Evolutionary conservation across 2,888 invertebrate species (phyloP).

Genomic region (Cheilosia pagana): DNA sequence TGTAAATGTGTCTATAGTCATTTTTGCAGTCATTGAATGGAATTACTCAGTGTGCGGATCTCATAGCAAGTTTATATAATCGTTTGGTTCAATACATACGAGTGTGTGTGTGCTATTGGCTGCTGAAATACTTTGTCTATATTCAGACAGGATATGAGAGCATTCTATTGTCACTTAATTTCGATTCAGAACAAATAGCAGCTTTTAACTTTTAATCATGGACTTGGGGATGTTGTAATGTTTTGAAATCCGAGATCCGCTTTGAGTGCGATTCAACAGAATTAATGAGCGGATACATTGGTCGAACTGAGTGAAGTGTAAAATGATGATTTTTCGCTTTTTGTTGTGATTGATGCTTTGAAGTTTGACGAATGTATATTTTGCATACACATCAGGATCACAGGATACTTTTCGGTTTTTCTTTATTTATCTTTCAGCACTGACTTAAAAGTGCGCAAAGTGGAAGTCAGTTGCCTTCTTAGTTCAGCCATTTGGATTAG

Average conservation of each 20-base stretch:
- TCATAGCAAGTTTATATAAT: conserved; percentile 53
- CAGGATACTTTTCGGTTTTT: too few relatives aligned
- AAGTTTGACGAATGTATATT: too few relatives aligned
- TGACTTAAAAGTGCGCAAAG: too few relatives aligned
- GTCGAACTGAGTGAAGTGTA: too few relatives aligned
- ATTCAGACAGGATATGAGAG: conserved; percentile 63
- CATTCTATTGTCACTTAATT: conserved; percentile 62
- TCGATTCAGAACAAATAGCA: conserved; percentile 34
- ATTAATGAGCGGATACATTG: too few relatives aligned
- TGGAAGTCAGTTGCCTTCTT: too few relatives aligned
- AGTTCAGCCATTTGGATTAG: too few relatives aligned
- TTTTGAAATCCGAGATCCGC: conserved; percentile 47
- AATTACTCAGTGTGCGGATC: conserved; percentile 48
- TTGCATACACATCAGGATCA: too few relatives aligned
- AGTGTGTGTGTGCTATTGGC: not conserved
- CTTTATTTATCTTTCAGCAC: too few relatives aligned
- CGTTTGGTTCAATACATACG: conserved; percentile 32
- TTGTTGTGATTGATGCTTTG: too few relatives aligned
- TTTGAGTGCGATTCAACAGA: conserved; percentile 2
- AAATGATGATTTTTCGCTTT: too few relatives aligned
- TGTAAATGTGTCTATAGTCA: not conserved
- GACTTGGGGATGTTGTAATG: conserved; percentile 32
- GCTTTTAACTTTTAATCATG: conserved; percentile 38
- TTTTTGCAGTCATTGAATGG: conserved; percentile 56
- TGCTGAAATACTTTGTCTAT: conserved; percentile 26